phyloP scores from a whole-genome alignment of 2,888 invertebrate genomes.

The Trichogramma dendrolimi region DNA sequence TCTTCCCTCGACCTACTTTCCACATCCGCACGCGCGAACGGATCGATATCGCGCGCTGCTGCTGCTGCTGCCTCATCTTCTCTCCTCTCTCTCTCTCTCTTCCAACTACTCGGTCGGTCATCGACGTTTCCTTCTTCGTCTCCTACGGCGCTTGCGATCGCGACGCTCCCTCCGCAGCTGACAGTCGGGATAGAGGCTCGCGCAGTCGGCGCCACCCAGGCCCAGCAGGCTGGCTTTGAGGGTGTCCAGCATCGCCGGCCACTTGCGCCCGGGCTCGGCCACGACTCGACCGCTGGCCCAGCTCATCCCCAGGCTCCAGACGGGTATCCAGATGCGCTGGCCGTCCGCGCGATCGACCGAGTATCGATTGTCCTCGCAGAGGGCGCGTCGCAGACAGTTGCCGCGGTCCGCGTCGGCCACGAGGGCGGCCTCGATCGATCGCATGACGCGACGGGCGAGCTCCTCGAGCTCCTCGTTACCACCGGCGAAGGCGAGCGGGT shows the following conservation, averaged over 20 bases:
- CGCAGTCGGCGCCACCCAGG: slow-evolving; percentile 65
- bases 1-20: no score
- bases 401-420: slow-evolving; percentile 55
- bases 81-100: no score
- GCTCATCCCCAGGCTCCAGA: slow-evolving; percentile 76
- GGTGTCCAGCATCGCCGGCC: slow-evolving; percentile 58
- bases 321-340: slow-evolving; percentile 67
- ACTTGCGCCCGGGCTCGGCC: slow-evolving; percentile 38
- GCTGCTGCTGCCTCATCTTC: no score
- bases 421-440: slow-evolving; percentile 58
- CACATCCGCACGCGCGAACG: no score
- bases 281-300: slow-evolving; percentile 63
- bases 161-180: slow-evolving; percentile 52
- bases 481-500: slow-evolving; percentile 41
- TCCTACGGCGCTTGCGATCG: slow-evolving; percentile 47
- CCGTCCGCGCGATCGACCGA: slow-evolving; percentile 57
- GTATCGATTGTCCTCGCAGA: slow-evolving; percentile 67
- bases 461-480: slow-evolving; percentile 55
- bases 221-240: slow-evolving; percentile 67
- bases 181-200: slow-evolving; percentile 58
- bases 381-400: slow-evolving; percentile 60
- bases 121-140: slow-evolving; percentile 27
- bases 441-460: slow-evolving; percentile 56
- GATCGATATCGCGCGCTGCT: no score
- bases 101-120: not conserved